Percentiles rank a stretch among this genome's conserved stretches.
Evolutionary conservation across 1,140 invertebrate genomes (phyloP).

Genomic region (Brachionus paranguensis): DNA sequence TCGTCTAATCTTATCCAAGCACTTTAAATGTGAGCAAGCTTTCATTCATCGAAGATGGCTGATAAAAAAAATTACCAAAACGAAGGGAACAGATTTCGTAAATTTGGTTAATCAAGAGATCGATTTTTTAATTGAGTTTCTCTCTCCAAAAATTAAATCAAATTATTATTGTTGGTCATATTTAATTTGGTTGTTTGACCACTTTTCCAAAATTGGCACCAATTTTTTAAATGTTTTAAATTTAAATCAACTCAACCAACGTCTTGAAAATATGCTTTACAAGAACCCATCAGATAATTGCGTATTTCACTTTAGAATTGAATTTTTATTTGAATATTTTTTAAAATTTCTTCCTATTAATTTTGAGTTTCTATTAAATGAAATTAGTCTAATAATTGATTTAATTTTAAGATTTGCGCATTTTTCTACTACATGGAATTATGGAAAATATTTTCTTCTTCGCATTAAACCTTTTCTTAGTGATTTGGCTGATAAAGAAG

Average conservation of each 20-base stretch:
- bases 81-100: not conserved
- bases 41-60: slow-evolving; percentile 26
- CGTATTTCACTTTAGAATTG: slow-evolving; percentile 12
- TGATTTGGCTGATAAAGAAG: not conserved
- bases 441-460: slow-evolving; percentile 2
- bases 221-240: not conserved
- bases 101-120: not conserved
- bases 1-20: not conserved
- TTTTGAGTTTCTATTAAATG: not conserved
- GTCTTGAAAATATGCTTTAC: not conserved
- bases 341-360: not conserved
- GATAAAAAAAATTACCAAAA: not conserved
- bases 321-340: not conserved
- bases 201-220: not conserved
- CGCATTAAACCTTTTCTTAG: not conserved
- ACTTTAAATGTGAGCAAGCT: slow-evolving; percentile 35
- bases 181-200: slow-evolving; percentile 5
- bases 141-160: slow-evolving; percentile 8
- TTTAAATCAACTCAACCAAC: not conserved
- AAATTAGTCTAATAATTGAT: not conserved
- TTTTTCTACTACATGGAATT: not conserved
- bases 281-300: slow-evolving; percentile 10
- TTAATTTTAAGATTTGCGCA: not conserved
- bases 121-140: not conserved
- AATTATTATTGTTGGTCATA: slow-evolving; percentile 38